phyloP scores from a whole-genome alignment of 2,113 vertebrate genomes.

The Eulacestoma nigropectus region DNA sequence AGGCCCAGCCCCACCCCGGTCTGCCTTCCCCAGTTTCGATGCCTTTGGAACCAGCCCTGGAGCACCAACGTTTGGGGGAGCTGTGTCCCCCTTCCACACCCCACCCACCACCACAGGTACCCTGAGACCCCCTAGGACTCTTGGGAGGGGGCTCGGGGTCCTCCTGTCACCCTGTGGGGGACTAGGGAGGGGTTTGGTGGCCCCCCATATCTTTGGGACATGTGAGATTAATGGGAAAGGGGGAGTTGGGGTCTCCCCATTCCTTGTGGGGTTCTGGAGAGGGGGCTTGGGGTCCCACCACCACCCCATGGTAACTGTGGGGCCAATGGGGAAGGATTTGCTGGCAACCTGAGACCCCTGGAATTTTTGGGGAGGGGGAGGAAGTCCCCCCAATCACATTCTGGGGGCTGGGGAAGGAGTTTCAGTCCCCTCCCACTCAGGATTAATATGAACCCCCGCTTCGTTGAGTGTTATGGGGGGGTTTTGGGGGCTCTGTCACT shows the following conservation, averaged over 20 bases:
- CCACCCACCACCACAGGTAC: not conserved
- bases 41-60: not conserved
- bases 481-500: not conserved
- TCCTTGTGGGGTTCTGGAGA: not conserved
- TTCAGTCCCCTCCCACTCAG: not conserved
- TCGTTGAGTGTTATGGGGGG: fast-evolving
- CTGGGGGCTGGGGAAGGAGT: not conserved
- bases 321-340: not conserved
- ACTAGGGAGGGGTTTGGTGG: too few species aligned
- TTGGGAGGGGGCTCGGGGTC: not conserved
- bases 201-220: not conserved
- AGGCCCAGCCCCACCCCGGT: not conserved
- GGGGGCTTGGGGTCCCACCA: not conserved
- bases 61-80: not conserved
- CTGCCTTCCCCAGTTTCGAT: not conserved
- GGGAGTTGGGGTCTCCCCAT: not conserved
- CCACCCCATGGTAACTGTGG: not conserved
- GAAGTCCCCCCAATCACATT: not conserved
- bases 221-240: not conserved
- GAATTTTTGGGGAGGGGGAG: not conserved
- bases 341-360: not conserved
- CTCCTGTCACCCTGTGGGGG: not conserved
- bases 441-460: fast-evolving
- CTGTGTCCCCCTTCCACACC: not conserved
- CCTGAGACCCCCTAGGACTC: not conserved